Evolutionary conservation across 2,797 vertebrate species (phyloP).

Genomic region (Naso thynnoides): DNA sequence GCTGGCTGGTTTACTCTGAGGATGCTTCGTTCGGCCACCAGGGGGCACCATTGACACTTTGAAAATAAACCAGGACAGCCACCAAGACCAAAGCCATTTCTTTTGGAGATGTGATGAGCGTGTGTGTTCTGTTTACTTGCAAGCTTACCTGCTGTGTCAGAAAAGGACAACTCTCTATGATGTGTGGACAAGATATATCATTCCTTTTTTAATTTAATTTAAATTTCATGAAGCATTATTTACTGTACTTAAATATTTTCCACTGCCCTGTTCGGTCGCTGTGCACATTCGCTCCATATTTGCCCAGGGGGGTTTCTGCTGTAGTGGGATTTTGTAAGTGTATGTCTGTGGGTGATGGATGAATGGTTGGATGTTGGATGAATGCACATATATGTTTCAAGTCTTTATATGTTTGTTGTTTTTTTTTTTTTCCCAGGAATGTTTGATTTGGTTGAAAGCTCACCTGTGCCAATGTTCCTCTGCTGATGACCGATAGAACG

Average conservation of each 20-base stretch:
- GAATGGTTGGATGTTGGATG: conserved; percentile 21
- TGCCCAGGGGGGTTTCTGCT: conserved; percentile 32
- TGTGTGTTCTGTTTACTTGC: conserved; percentile 39
- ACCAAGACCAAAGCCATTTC: conserved; percentile 65
- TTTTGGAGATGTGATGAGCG: conserved; percentile 29
- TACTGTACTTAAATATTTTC: conserved; percentile 27
- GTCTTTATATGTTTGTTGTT: conserved; percentile 26
- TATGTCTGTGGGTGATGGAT: conserved; percentile 29
- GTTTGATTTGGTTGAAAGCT: conserved; percentile 59
- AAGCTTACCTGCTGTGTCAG: conserved; percentile 55
- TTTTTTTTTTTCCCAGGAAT: conserved; percentile 21
- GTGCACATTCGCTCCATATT: conserved; percentile 50
- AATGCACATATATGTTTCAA: conserved; percentile 36
- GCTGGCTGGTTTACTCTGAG: conserved; percentile 33
- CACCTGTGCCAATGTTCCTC: conserved; percentile 86
- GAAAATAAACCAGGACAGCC: conserved; percentile 44
- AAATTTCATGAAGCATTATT: conserved; percentile 44
- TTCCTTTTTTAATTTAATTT: conserved; percentile 55
- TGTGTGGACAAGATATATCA: conserved; percentile 36
- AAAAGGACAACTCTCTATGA: conserved; percentile 27
- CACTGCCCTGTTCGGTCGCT: conserved; percentile 35
- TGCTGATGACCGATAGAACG: conserved; percentile 69
- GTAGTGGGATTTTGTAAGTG: conserved; percentile 32
- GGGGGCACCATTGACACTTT: conserved; percentile 61
- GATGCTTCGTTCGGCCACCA: conserved; percentile 60